Evolutionary conservation across 2,797 vertebrate species (phyloP), one percentile per base, ranked within the genome.

Genomic region (Epinephelus awoara): DNA sequence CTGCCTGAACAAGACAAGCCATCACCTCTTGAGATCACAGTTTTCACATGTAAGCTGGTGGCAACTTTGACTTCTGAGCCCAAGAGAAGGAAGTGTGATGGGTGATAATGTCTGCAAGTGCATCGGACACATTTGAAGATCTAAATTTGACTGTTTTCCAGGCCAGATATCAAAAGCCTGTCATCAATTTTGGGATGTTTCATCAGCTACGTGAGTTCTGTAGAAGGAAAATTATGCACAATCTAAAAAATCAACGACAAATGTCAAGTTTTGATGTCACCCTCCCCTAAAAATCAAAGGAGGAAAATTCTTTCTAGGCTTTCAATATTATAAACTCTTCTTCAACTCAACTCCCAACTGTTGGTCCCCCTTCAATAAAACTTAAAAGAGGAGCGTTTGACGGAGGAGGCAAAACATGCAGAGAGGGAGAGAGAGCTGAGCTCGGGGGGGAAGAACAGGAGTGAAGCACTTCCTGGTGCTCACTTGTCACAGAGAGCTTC

Each of bases 341-440:
- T 72, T 82, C 17, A 73, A 46, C 13, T 74, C 52, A 44, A 44
- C 68, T 81, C 81, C 75, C 59, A 67, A 42, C 58, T 63, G 79
- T 54, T 72, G 40, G 71, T 67, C 74, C 65, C 65, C 25, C 44
- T 79, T 79, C 65, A 77, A 46, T 56, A n/a, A 76, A 71, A 72
- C 64, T 56, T 62, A 51, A 84, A 85, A 78, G 52, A 72, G 52
- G 64, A 51, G 18, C n/a, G 40, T 80, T 69, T 87, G 75, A 62
- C 11, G 18, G 67, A 42, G 54, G 62, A 82, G 80, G 59, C 15
- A 64, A 77, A 84, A 56, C 42, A 61, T 70, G 23, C 23, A 57
- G 50, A 66, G 59, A 25, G 58, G 61, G 47, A 79, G 34, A 79
- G 34, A 64, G 59, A 76, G 57, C 40, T 61, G 27, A 49, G 63